Evolutionary conservation across 2,888 invertebrate genomes (phyloP), one percentile per base, ranked within the genome.

Genomic region (Rhagonycha fulva): DNA sequence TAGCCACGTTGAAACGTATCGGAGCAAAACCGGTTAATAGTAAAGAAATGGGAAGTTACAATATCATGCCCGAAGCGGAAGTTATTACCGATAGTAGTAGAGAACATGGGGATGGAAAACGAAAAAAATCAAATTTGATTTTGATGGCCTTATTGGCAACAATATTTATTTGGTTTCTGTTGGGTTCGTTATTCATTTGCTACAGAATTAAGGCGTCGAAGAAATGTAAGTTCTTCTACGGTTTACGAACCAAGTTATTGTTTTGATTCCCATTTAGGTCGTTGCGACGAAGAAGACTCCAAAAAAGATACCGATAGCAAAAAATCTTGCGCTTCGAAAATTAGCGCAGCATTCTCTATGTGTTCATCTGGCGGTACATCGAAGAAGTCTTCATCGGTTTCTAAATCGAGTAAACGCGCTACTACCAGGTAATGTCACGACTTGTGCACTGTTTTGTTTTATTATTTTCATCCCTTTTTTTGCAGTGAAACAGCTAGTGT

Each of bases 91-190:
- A 80, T 14, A 62, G 71, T 5, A 78, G 78, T 60, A 63, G 66
- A 23, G 76, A 66, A 3, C 19, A 5, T 23, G 26, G 26, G 9
- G 63, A 66, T 1, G 63, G 23, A 28, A 69, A 72, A 26, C 69
- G 61, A 14, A 80, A 80, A 32, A 74, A 72, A 66, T 78, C 79
- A 5, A 81, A 82, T 73, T 73, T 83, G 61, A 81, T 83, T 14
- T 74, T 83, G 12, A 71, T 82, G 62, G 85, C 85, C 0, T 83
- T 87, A 72, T 75, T 87, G 62, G 80, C 84, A 5, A 84, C 85
- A 3, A 87, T 87, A 9, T 78, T 87, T 19, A 80, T 86, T n/a
- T 88, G 88, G 87, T 87, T 88, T 76, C 73, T 86, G 12, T 78
- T 87, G 26, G 88, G 87, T 0, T 85, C 86, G 0, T 80, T 84